Conservation (phyloP, 2,888 invertebrate genomes). For the Pristionchus japonicus region DNA sequence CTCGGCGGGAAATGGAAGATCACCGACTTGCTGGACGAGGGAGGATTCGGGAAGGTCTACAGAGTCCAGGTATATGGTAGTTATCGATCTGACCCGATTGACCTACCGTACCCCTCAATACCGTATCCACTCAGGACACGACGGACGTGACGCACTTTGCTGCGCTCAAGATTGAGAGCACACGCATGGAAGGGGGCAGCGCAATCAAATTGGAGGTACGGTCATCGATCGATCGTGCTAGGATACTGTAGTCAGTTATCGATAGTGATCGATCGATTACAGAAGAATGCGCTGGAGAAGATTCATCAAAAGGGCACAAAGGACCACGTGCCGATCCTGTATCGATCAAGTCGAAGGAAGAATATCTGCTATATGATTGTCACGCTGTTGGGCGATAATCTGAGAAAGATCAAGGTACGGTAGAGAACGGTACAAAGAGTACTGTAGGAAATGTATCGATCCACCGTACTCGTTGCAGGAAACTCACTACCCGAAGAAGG, state of each 20-base stretch:
- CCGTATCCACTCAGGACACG: neutral
- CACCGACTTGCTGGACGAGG: slow-evolving; percentile 36
- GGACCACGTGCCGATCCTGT: neutral
- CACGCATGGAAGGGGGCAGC: slow-evolving; percentile 54
- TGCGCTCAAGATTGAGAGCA: slow-evolving; percentile 56
- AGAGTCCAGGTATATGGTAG: neutral
- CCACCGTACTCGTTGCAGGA: neutral
- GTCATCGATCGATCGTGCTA: no score
- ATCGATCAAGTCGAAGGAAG: slow-evolving; percentile 45
- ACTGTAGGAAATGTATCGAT: neutral
- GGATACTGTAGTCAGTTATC: no score
- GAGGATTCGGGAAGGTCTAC: slow-evolving; percentile 40
- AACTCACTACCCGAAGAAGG: slow-evolving; percentile 42
- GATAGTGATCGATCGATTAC: no score
- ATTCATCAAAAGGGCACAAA: neutral
- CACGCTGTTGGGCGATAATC: slow-evolving; percentile 59
- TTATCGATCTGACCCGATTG: neutral
- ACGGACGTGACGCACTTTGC: slow-evolving; percentile 21
- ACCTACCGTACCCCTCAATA: neutral
- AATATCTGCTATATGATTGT: slow-evolving; percentile 57
- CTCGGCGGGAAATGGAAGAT: slow-evolving; percentile 28
- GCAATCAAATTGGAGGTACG: slow-evolving; percentile 56
- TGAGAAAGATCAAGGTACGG: slow-evolving; percentile 47
- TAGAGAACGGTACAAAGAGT: neutral
- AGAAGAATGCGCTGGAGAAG: slow-evolving; percentile 17